Percentiles rank a stretch among this genome's conserved stretches.
Conservation (phyloP, 1,140 invertebrate genomes). For the Epicauta chinensis region DNA sequence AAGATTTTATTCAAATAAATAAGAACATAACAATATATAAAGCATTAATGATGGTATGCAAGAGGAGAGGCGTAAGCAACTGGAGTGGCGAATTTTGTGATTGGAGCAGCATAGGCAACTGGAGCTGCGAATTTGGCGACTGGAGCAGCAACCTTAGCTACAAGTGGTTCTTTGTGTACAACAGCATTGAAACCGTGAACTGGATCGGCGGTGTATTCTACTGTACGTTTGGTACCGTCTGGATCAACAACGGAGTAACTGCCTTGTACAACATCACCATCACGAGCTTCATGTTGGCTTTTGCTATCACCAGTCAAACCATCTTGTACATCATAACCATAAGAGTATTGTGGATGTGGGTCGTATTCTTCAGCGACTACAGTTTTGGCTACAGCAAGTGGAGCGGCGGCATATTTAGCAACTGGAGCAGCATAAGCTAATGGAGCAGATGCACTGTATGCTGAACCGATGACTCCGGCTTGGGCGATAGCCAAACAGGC, state of each 20-base stretch:
- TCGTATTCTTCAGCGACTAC: constrained; percentile 44
- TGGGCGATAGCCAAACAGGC: constrained; percentile 43
- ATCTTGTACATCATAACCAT: constrained; percentile 55
- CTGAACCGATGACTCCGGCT: constrained; percentile 39
- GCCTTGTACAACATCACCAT: constrained; percentile 40
- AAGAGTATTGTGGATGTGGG: constrained; percentile 52
- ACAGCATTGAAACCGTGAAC: constrained; percentile 48
- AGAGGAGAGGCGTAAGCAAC: constrained; percentile 24
- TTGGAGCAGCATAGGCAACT: constrained; percentile 23
- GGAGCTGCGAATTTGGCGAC: constrained; percentile 22
- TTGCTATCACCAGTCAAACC: constrained; percentile 56
- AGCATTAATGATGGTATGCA: constrained; percentile 11
- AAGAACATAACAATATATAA: too few relatives aligned
- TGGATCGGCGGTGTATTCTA: constrained; percentile 60
- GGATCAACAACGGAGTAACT: constrained; percentile 58
- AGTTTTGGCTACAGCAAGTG: constrained; percentile 24
- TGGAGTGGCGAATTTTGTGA: constrained; percentile 31
- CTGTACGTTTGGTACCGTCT: constrained; percentile 57
- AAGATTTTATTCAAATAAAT: too few relatives aligned
- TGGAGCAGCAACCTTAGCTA: constrained; percentile 22
- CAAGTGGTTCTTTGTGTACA: constrained; percentile 38
- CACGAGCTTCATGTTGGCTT: constrained; percentile 52
- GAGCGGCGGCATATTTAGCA: constrained; percentile 20
- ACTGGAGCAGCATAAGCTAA: constrained; percentile 23
- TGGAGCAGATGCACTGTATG: constrained; percentile 23